Evolutionary conservation across 1,140 invertebrate species (phyloP).

Genomic region (Tetranychus cinnabarinus): DNA sequence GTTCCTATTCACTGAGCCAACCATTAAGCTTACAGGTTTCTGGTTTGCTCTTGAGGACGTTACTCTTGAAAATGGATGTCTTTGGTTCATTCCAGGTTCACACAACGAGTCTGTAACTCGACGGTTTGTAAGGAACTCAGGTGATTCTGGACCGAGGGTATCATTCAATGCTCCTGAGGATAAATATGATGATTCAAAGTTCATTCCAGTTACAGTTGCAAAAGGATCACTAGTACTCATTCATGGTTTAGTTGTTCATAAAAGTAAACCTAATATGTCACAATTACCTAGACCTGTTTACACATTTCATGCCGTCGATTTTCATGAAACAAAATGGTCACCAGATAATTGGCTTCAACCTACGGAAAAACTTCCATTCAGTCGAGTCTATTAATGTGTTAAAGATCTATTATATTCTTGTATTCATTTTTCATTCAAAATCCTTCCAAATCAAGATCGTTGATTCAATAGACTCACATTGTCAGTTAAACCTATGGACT

Average conservation of each 20-base stretch:
- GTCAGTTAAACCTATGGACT: too few relatives aligned
- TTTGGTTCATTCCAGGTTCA: constrained; percentile 72
- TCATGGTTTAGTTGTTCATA: constrained; percentile 73
- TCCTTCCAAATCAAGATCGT: too few relatives aligned
- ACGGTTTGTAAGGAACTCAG: constrained; percentile 39
- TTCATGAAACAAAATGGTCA: too few relatives aligned
- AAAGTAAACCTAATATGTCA: too few relatives aligned
- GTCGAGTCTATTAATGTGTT: too few relatives aligned
- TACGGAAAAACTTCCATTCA: too few relatives aligned
- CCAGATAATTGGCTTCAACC: too few relatives aligned
- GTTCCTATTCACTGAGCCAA: constrained; percentile 22
- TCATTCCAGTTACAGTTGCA: constrained; percentile 47
- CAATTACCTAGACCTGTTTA: too few relatives aligned
- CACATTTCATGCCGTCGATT: too few relatives aligned
- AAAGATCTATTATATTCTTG: too few relatives aligned
- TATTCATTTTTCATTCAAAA: too few relatives aligned
- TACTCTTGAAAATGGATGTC: constrained; percentile 70
- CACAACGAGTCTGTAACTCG: constrained; percentile 25
- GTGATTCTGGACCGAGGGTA: constrained; percentile 18
- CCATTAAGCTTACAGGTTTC: constrained; percentile 22
- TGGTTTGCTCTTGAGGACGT: constrained; percentile 32
- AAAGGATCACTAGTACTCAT: constrained; percentile 70
- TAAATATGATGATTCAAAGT: constrained; percentile 46
- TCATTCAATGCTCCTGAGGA: constrained; percentile 23
- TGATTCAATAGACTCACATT: too few relatives aligned